phyloP scores from a whole-genome alignment of 2,113 vertebrate genomes.

The Colistium nudipinnis region DNA sequence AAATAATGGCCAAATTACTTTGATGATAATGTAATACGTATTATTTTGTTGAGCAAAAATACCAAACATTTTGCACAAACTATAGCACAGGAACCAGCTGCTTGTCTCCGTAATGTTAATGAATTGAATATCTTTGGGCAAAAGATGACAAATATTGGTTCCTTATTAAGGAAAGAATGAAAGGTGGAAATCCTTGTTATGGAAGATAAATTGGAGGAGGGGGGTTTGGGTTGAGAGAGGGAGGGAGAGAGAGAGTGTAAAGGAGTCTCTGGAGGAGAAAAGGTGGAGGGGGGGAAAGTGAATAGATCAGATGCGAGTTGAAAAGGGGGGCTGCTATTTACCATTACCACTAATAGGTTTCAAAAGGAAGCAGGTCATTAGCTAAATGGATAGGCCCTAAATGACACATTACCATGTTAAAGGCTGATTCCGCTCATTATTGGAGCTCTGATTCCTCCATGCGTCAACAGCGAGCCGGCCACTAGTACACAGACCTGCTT shows the following conservation, averaged over 20 bases:
- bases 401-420: conserved; percentile 80
- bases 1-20: background rate
- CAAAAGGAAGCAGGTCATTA: conserved; percentile 78
- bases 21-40: background rate
- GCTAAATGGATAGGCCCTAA: conserved; percentile 77
- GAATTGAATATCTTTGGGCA: background rate
- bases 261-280: background rate
- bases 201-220: background rate
- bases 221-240: background rate
- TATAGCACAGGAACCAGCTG: no score
- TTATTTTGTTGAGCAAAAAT: no score
- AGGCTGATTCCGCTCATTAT: conserved; percentile 76
- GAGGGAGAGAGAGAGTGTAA: background rate
- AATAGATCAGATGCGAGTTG: conserved; percentile 50
- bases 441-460: conserved; percentile 70
- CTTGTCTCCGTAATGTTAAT: background rate
- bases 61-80: no score
- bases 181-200: background rate
- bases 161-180: background rate
- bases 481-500: conserved; percentile 58
- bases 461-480: conserved; percentile 65
- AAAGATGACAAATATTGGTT: background rate
- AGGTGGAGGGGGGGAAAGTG: background rate
- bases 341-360: conserved; percentile 77
- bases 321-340: conserved; percentile 68